These are phyloP conservation scores for Drosophila borealis DNA, from an alignment of 2,888 invertebrate genomes.

Conservation along the genomic window DNA sequence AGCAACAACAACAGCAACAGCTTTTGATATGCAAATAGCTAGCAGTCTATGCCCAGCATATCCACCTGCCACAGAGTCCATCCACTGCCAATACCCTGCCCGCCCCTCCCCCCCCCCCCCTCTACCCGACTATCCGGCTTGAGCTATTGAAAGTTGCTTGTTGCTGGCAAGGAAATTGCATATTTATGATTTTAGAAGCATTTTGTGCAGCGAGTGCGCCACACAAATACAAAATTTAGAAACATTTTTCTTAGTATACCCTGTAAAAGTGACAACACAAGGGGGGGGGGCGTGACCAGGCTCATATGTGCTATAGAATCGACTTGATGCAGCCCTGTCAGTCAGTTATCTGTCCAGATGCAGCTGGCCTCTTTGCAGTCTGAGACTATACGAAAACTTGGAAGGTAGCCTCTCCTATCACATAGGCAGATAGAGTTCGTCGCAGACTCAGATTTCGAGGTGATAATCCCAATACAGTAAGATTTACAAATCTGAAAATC, in stretches of 20 bases:
- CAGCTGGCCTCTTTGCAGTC: too few relatives aligned
- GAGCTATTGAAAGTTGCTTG: constrained; percentile 45
- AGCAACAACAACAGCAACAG: constrained; percentile 36
- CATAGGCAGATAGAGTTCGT: too few relatives aligned
- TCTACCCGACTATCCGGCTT: not conserved
- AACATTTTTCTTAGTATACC: constrained; percentile 34
- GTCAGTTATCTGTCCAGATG: too few relatives aligned
- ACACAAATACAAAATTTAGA: constrained; percentile 49
- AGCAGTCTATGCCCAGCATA: constrained; percentile 24
- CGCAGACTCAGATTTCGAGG: too few relatives aligned
- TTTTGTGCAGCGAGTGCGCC: constrained; percentile 41
- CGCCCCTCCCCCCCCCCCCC: not conserved
- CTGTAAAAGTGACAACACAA: not conserved
- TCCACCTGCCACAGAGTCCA: not conserved
- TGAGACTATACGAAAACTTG: too few relatives aligned
- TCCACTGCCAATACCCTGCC: not conserved
- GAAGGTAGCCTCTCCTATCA: too few relatives aligned
- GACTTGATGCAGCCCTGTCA: too few relatives aligned
- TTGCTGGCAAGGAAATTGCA: constrained; percentile 65
- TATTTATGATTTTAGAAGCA: constrained; percentile 63
- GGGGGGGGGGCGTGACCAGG: not conserved
- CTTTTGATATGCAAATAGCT: constrained; percentile 74
- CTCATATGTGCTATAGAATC: not conserved
- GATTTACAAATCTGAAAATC: too few relatives aligned
- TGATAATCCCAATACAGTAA: too few relatives aligned